phyloP scores from a whole-genome alignment of 1,140 invertebrate genomes.

The Ptiloglossa arizonensis region DNA sequence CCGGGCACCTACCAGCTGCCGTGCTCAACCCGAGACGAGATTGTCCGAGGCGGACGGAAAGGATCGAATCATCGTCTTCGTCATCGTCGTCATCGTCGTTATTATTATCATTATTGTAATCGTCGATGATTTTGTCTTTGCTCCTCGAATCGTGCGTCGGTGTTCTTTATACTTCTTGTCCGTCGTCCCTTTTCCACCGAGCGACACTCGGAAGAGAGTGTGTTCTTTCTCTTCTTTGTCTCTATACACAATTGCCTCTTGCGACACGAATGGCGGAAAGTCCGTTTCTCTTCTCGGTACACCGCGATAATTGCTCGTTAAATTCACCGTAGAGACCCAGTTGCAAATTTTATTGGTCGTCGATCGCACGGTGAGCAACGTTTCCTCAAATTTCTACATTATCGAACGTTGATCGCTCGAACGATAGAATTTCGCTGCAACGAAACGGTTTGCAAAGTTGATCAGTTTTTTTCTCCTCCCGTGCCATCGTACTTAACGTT shows the following conservation, averaged over 20 bases:
- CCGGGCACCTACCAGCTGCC: constrained; percentile 65
- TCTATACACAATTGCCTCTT: too few relatives aligned
- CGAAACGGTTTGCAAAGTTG: not conserved
- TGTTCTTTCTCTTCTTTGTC: too few relatives aligned
- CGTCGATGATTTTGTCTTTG: constrained; percentile 24
- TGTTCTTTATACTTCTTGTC: not conserved
- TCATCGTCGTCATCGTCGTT: constrained; percentile 26
- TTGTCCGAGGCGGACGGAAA: constrained; percentile 9
- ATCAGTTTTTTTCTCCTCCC: constrained; percentile 7
- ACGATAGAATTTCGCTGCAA: not conserved
- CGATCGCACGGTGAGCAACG: too few relatives aligned
- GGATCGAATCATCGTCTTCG: constrained; percentile 38
- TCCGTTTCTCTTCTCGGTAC: too few relatives aligned
- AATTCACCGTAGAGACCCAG: too few relatives aligned
- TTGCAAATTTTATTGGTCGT: too few relatives aligned
- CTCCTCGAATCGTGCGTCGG: constrained; percentile 1
- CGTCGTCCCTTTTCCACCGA: not conserved
- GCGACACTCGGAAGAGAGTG: too few relatives aligned
- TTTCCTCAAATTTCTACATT: too few relatives aligned
- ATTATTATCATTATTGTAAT: constrained; percentile 51
- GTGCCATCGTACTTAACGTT: not conserved
- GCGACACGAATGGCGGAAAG: too few relatives aligned
- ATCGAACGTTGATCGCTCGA: too few relatives aligned
- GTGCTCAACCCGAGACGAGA: constrained; percentile 27
- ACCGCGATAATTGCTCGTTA: too few relatives aligned